These are phyloP conservation scores for Maniola jurtina DNA, from an alignment of 1,140 invertebrate genomes.

Conservation along the genomic window DNA sequence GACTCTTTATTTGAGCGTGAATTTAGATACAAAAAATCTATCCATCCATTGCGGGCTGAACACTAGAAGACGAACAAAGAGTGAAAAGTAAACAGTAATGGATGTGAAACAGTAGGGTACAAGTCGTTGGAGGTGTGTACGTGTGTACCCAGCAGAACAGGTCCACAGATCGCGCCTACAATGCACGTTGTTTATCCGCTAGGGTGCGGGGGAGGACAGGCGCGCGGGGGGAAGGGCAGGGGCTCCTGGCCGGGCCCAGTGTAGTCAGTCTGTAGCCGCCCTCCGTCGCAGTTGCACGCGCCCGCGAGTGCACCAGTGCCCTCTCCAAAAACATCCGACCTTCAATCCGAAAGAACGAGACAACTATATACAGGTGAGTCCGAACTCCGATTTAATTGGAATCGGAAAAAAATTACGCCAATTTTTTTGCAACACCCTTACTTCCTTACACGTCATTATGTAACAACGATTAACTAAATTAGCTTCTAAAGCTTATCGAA, in stretches of 20 bases:
- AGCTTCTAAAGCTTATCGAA: constrained; percentile 14
- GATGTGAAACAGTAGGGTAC: constrained; percentile 14
- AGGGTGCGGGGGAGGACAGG: constrained; percentile 49
- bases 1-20: constrained; percentile 26
- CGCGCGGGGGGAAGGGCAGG: constrained; percentile 50
- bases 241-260: constrained; percentile 69
- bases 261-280: constrained; percentile 63
- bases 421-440: constrained; percentile 25
- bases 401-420: constrained; percentile 26
- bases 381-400: constrained; percentile 46
- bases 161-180: constrained; percentile 71
- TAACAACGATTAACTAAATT: constrained; percentile 25
- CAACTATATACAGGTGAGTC: constrained; percentile 69
- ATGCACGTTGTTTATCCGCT: constrained; percentile 77
- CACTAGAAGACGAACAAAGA: neutral
- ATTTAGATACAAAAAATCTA: constrained; percentile 3
- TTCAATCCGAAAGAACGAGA: constrained; percentile 73
- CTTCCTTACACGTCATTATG: constrained; percentile 7
- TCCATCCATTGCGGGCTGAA: constrained; percentile 29
- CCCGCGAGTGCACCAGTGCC: constrained; percentile 59
- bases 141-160: constrained; percentile 49
- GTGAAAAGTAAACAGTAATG: constrained; percentile 36
- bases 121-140: constrained; percentile 43
- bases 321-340: constrained; percentile 63
- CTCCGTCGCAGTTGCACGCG: constrained; percentile 52